Evolutionary conservation across 1,140 invertebrate genomes (phyloP).

Genomic region (Atta colombica): DNA sequence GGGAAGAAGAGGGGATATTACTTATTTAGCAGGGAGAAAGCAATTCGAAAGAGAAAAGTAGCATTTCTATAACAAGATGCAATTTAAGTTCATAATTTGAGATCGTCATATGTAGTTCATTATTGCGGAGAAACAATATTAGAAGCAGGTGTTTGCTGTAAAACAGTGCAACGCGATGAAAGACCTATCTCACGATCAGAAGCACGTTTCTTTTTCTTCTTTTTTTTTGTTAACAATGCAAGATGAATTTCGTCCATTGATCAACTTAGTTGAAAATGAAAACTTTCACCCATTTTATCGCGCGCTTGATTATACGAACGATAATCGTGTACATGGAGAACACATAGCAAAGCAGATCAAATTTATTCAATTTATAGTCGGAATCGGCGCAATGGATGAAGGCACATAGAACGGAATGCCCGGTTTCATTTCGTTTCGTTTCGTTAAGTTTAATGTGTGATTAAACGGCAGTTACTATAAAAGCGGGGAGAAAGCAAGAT

Average conservation of each 20-base stretch:
- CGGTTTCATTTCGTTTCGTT: conserved; percentile 48
- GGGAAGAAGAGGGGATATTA: neutral
- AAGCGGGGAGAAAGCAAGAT: conserved; percentile 73
- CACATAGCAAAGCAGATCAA: conserved; percentile 19
- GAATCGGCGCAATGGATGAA: conserved; percentile 3
- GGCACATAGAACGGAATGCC: conserved; percentile 23
- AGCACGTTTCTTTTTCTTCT: neutral
- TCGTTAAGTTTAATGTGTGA: conserved; percentile 45
- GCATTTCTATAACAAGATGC: conserved; percentile 27
- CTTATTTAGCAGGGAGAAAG: neutral
- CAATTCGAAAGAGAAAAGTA: conserved; percentile 2
- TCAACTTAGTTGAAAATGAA: conserved; percentile 28
- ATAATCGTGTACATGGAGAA: conserved; percentile 12
- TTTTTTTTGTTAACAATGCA: conserved; percentile 24
- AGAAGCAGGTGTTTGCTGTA: conserved; percentile 4
- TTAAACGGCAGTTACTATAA: conserved; percentile 59
- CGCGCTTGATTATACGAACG: conserved; percentile 19
- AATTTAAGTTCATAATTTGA: conserved; percentile 6
- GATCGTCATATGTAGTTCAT: neutral
- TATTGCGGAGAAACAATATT: conserved; percentile 24
- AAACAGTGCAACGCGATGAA: neutral
- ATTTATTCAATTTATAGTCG: conserved; percentile 46
- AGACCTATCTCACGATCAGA: conserved; percentile 31
- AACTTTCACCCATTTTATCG: conserved; percentile 49
- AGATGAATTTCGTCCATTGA: neutral